These are phyloP conservation scores for Athene cunicularia DNA, from an alignment of 2,113 vertebrate genomes.

Conservation along the genomic window DNA sequence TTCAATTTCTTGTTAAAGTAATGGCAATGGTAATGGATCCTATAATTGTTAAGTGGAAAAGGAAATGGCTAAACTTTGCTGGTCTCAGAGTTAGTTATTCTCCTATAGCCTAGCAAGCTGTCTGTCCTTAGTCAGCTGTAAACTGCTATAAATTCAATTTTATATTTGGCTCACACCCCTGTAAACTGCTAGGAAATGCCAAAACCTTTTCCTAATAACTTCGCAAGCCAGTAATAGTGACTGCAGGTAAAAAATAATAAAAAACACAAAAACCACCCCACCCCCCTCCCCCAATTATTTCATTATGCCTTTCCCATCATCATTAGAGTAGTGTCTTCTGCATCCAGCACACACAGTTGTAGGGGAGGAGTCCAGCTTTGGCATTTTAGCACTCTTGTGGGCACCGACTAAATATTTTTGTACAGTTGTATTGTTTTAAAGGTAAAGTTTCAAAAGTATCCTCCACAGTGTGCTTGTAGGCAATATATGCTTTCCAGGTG, in stretches of 20 bases:
- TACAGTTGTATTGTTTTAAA: constrained; percentile 12
- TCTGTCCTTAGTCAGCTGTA: not conserved
- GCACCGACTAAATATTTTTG: not conserved
- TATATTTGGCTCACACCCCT: constrained; percentile 10
- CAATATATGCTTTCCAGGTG: constrained; percentile 21
- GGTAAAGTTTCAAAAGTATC: not conserved
- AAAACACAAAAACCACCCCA: accelerated
- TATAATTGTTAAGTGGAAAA: not conserved
- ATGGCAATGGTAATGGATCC: not conserved
- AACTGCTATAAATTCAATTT: not conserved
- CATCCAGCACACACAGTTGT: not conserved
- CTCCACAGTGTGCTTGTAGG: not conserved
- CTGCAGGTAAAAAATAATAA: not conserved
- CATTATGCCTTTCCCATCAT: not conserved
- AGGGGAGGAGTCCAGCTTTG: not conserved
- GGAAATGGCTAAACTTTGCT: not conserved
- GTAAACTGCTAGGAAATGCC: not conserved
- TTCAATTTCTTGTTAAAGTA: constrained; percentile 20
- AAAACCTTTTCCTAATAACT: not conserved
- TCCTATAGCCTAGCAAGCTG: not conserved
- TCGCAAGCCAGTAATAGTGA: not conserved
- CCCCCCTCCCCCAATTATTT: not conserved
- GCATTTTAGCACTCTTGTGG: not conserved
- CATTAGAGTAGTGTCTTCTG: not conserved
- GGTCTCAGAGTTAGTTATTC: not conserved